Percentiles rank a stretch among this genome's conserved stretches.
phyloP scores from a whole-genome alignment of 2,113 vertebrate genomes.

The Mixornis gularis region DNA sequence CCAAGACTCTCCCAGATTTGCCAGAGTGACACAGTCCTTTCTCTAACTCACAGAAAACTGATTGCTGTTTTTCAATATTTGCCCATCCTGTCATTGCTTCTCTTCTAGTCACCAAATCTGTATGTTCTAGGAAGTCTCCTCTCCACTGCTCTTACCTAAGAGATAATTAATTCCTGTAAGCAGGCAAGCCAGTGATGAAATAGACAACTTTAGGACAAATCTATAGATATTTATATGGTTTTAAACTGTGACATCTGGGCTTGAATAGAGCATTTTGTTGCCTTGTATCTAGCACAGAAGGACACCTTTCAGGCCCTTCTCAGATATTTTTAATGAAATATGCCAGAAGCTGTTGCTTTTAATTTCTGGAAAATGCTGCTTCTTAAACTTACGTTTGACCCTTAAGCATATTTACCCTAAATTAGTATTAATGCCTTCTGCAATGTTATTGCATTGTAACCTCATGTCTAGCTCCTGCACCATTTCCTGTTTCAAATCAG shows the following conservation, averaged over 20 bases:
- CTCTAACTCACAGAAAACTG: not conserved
- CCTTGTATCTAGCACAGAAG: not conserved
- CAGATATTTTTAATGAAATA: not conserved
- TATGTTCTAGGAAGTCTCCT: not conserved
- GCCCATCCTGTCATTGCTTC: not conserved
- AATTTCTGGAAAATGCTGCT: not conserved
- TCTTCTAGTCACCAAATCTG: not conserved
- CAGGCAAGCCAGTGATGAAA: not conserved
- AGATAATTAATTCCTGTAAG: not conserved
- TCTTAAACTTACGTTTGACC: not conserved
- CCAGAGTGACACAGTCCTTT: not conserved
- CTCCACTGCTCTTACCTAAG: not conserved
- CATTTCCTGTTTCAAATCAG: not conserved
- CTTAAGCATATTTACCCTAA: not conserved
- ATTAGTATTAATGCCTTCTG: not conserved
- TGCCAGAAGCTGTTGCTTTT: not conserved
- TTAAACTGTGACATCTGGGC: not conserved
- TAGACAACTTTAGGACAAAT: not conserved
- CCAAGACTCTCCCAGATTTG: not conserved
- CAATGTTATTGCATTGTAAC: not conserved
- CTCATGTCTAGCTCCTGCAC: not conserved
- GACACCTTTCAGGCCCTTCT: not conserved
- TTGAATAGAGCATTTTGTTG: not conserved
- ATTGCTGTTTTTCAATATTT: not conserved
- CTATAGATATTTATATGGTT: not conserved